phyloP scores from a whole-genome alignment of 2,113 vertebrate genomes.

The Shinisaurus crocodilurus region DNA sequence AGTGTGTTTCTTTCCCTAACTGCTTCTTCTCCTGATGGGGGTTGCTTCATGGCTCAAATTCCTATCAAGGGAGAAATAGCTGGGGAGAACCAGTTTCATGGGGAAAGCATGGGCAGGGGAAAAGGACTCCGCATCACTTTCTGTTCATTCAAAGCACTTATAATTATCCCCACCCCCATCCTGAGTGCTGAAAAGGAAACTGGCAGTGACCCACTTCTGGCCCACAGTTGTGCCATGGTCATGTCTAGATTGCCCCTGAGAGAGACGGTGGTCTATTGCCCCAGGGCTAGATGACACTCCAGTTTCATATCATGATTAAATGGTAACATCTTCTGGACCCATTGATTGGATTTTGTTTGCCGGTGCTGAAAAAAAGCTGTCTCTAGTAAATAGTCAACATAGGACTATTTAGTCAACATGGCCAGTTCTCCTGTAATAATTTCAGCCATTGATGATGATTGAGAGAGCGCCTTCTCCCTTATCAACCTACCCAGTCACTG shows the following conservation, averaged over 20 bases:
- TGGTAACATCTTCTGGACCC: background rate
- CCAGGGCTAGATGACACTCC: background rate
- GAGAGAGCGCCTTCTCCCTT: background rate
- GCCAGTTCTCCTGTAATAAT: background rate
- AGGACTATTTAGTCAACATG: background rate
- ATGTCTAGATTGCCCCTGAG: background rate
- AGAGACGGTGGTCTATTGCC: background rate
- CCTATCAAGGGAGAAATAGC: background rate
- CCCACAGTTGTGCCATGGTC: background rate
- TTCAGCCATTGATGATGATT: background rate
- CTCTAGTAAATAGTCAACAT: background rate
- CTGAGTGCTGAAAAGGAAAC: background rate
- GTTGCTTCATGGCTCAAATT: background rate
- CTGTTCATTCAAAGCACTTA: background rate
- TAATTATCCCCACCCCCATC: background rate
- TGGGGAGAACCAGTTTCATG: background rate
- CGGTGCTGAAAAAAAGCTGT: background rate
- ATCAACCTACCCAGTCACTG: background rate
- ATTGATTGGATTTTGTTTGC: background rate
- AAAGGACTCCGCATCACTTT: background rate
- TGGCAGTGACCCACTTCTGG: background rate
- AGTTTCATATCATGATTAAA: background rate
- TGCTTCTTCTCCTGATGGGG: background rate
- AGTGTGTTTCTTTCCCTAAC: background rate
- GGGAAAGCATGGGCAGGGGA: background rate